Evolutionary conservation across 2,888 invertebrate genomes (phyloP).

Genomic region (Megamerina dolium): DNA sequence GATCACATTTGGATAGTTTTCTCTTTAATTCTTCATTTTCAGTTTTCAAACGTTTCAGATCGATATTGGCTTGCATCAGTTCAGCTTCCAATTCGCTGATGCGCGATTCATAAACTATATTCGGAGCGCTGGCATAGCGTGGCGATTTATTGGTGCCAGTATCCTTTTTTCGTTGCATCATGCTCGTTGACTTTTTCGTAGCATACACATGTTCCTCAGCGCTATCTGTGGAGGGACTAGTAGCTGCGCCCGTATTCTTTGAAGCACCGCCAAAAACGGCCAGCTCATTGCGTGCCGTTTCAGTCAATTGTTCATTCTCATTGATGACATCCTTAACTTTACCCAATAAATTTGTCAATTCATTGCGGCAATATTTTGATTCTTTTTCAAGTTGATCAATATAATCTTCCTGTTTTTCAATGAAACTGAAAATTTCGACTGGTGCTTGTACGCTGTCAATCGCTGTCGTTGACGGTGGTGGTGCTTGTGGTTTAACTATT

Average conservation of each 20-base stretch:
- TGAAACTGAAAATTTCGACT: conserved; percentile 69
- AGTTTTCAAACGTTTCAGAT: conserved; percentile 65
- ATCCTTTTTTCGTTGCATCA: conserved; percentile 21
- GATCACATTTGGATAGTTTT: conserved; percentile 40
- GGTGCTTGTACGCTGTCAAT: conserved; percentile 51
- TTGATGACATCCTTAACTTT: conserved; percentile 82
- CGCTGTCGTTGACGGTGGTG: conserved; percentile 32
- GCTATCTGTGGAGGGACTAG: conserved; percentile 55
- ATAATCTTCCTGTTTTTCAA: conserved; percentile 80
- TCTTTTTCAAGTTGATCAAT: conserved; percentile 81
- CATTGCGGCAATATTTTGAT: conserved; percentile 76
- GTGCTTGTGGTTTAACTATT: conserved; percentile 38
- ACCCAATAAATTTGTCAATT: conserved; percentile 66
- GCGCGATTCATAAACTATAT: conserved; percentile 76
- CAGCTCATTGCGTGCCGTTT: conserved; percentile 66
- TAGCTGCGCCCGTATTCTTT: conserved; percentile 15
- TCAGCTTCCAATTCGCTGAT: conserved; percentile 82
- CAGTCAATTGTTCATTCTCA: conserved; percentile 76
- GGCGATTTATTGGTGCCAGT: conserved; percentile 27
- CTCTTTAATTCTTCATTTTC: conserved; percentile 55
- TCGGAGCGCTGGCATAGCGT: conserved; percentile 63
- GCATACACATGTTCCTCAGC: conserved; percentile 41
- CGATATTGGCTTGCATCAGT: conserved; percentile 69
- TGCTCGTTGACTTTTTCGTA: conserved; percentile 1
- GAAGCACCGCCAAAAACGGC: conserved; percentile 51